Evolutionary conservation across 2,797 vertebrate species (phyloP).

Genomic region (Myotis planiceps): DNA sequence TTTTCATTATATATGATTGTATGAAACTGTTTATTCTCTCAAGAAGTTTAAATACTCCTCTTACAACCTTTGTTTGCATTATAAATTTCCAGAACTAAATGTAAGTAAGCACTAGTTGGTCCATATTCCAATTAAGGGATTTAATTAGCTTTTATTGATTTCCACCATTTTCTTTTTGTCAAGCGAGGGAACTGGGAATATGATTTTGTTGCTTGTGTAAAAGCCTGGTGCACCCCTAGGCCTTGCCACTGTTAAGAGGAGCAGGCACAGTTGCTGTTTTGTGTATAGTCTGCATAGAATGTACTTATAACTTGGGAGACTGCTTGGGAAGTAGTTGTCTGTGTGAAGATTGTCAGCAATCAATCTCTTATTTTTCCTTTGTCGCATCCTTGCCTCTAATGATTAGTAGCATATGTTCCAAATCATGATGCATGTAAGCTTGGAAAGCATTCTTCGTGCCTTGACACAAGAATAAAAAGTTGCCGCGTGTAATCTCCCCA

Average conservation of each 20-base stretch:
- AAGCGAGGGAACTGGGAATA: not conserved
- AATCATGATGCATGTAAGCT: not conserved
- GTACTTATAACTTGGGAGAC: not conserved
- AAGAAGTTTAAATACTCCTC: constrained; percentile 28
- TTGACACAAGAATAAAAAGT: not conserved
- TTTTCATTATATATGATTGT: constrained; percentile 26
- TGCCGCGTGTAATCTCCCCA: not conserved
- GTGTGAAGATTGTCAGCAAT: not conserved
- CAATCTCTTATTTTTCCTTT: not conserved
- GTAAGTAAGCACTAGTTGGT: not conserved
- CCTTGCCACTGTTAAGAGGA: not conserved
- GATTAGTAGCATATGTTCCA: not conserved
- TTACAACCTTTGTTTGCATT: not conserved
- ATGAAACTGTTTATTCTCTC: not conserved
- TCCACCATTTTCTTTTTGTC: not conserved
- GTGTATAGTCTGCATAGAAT: accelerated
- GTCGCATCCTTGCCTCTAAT: not conserved
- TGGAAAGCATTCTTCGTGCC: not conserved
- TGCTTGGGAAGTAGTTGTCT: not conserved
- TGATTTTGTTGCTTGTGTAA: not conserved
- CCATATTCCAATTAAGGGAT: constrained; percentile 24
- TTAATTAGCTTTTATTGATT: constrained; percentile 4
- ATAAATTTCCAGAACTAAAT: constrained; percentile 8
- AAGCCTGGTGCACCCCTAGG: not conserved
- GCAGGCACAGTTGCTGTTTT: not conserved